phyloP scores from a whole-genome alignment of 2,888 invertebrate species.

The Xestia c-nigrum region DNA sequence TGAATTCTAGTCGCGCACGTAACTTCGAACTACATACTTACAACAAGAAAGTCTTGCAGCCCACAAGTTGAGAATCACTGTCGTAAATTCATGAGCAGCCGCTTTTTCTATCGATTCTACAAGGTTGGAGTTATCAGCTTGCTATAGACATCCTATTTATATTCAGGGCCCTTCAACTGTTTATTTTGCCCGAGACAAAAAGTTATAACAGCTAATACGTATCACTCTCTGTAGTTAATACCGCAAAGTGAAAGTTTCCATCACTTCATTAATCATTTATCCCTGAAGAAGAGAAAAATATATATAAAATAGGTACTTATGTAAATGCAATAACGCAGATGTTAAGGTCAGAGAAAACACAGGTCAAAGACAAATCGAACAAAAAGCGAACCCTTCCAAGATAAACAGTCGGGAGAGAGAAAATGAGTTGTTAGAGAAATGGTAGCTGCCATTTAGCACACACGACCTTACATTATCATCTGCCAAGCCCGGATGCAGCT shows the following conservation, averaged over 20 bases:
- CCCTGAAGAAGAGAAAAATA: neutral
- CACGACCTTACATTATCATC: neutral
- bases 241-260: neutral
- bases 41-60: constrained; percentile 11
- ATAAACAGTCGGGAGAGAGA: neutral
- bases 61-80: constrained; percentile 17
- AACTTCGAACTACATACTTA: too few relatives aligned
- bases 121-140: constrained; percentile 41
- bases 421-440: neutral
- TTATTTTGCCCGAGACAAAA: neutral
- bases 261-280: neutral
- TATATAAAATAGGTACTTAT: neutral
- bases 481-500: too few relatives aligned
- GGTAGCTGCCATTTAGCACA: neutral
- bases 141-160: constrained; percentile 51
- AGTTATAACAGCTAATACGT: neutral
- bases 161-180: constrained; percentile 30
- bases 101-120: constrained; percentile 44
- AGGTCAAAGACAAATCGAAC: neutral
- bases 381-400: neutral
- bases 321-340: neutral
- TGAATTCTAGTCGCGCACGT: neutral
- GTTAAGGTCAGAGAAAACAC: neutral
- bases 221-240: neutral
- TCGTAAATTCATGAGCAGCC: constrained; percentile 5